Percentiles rank a stretch among this genome's conserved stretches.
These are phyloP conservation scores for Catotricha subobsoleta DNA, from an alignment of 2,888 invertebrate species.

Conservation along the genomic window DNA sequence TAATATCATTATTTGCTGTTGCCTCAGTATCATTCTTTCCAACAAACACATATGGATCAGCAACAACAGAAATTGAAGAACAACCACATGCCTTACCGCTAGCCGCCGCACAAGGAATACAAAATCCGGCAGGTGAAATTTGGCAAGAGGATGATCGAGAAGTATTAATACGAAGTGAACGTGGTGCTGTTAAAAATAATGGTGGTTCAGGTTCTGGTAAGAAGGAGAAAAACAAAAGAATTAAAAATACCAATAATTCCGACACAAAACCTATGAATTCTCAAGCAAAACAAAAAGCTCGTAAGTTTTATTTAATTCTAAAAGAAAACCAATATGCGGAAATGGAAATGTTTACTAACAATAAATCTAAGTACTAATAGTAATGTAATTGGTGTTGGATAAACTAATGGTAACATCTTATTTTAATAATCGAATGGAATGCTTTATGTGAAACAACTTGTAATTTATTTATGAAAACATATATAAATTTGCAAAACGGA, in stretches of 20 bases:
- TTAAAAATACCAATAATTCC: constrained; percentile 11
- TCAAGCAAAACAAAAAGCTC: constrained; percentile 6
- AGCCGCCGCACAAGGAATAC: constrained; percentile 16
- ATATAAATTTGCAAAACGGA: too few species aligned
- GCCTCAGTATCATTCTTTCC: constrained; percentile 22
- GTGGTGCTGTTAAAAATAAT: constrained; percentile 62
- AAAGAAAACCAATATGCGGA: too few species aligned
- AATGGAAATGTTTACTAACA: too few species aligned
- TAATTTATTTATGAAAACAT: too few species aligned
- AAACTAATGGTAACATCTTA: too few species aligned
- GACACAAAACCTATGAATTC: constrained; percentile 1
- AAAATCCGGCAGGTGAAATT: constrained; percentile 45
- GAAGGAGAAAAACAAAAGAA: constrained; percentile 22
- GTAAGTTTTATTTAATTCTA: constrained; percentile 8
- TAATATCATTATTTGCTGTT: constrained; percentile 18
- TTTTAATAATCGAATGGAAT: too few species aligned
- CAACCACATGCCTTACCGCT: constrained; percentile 28
- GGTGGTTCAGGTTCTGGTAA: constrained; percentile 16
- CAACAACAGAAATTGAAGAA: constrained; percentile 29
- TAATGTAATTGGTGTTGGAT: too few species aligned
- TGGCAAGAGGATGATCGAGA: constrained; percentile 66
- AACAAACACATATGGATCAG: constrained; percentile 22
- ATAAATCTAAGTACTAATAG: too few species aligned
- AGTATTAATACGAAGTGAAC: constrained; percentile 58
- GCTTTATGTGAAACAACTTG: too few species aligned